Evolutionary conservation across 2,113 vertebrate species (phyloP).

Genomic region (Opisthocomus hoazin): DNA sequence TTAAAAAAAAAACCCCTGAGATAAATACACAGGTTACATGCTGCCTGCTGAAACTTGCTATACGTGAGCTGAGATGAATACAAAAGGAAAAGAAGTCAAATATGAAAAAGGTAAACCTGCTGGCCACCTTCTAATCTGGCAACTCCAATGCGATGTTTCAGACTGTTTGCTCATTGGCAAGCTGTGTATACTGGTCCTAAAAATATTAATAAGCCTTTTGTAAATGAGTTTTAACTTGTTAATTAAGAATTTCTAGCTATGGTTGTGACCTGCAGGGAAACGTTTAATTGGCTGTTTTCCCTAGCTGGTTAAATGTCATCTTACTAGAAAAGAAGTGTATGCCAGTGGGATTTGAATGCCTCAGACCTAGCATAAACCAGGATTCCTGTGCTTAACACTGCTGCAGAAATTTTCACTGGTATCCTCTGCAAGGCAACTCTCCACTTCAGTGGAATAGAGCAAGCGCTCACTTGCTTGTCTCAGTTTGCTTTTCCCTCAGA

Average conservation of each 20-base stretch:
- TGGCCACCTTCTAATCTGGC: not conserved
- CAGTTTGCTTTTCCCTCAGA: fast-evolving
- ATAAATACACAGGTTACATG: not conserved
- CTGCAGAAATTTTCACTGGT: not conserved
- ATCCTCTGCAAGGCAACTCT: not conserved
- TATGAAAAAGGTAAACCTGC: not conserved
- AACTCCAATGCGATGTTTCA: not conserved
- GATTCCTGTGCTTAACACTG: not conserved
- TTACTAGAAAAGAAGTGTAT: not conserved
- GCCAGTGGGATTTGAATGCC: not conserved
- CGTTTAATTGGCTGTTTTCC: conserved; percentile 41
- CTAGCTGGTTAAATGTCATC: not conserved
- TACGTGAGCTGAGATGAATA: not conserved
- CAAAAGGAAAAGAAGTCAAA: not conserved
- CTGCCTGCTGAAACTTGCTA: not conserved
- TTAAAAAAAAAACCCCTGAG: not conserved
- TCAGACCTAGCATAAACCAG: not conserved
- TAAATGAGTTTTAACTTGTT: conserved; percentile 35
- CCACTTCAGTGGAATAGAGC: not conserved
- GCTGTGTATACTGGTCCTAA: not conserved
- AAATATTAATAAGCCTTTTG: conserved; percentile 16
- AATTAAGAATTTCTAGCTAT: conserved; percentile 47
- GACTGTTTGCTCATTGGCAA: not conserved
- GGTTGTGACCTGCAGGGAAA: conserved; percentile 26
- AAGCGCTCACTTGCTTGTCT: not conserved